A percentile compares a stretch with the other conserved stretches of the same genome.
Evolutionary conservation across 2,797 vertebrate genomes (phyloP).

Genomic region (Typhlichthys eigenmanni): DNA sequence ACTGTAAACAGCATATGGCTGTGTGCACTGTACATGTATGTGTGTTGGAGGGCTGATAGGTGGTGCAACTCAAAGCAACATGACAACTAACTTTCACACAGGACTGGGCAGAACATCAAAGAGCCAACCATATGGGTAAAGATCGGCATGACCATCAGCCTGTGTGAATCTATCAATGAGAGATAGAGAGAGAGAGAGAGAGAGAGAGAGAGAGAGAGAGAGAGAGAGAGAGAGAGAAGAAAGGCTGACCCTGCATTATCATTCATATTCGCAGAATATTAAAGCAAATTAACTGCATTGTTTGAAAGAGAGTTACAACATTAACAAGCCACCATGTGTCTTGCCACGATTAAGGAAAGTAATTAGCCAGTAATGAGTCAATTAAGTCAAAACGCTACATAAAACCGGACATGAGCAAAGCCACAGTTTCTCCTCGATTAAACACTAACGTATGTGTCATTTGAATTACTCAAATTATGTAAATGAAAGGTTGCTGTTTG

Average conservation of each 20-base stretch:
- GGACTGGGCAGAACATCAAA: slow-evolving; percentile 64
- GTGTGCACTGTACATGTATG: slow-evolving; percentile 14
- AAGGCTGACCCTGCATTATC: not conserved
- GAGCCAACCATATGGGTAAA: slow-evolving; percentile 58
- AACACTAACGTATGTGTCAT: slow-evolving; percentile 57
- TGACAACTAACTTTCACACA: slow-evolving; percentile 47
- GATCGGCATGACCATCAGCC: slow-evolving; percentile 39
- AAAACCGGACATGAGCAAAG: slow-evolving; percentile 35
- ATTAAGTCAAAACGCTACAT: slow-evolving; percentile 48
- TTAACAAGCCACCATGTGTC: slow-evolving; percentile 55
- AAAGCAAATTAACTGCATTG: slow-evolving; percentile 11
- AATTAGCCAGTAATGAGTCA: slow-evolving; percentile 57
- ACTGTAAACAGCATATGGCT: too few relatives aligned
- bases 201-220: slow-evolving; percentile 20
- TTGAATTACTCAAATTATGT: slow-evolving; percentile 28
- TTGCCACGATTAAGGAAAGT: slow-evolving; percentile 63
- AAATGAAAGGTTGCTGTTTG: slow-evolving; percentile 29
- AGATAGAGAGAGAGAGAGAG: not conserved
- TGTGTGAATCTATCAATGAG: not conserved
- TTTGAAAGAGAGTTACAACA: slow-evolving; percentile 34
- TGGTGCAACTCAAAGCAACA: slow-evolving; percentile 47
- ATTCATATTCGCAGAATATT: not conserved
- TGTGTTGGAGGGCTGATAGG: slow-evolving; percentile 15
- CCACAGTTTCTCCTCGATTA: slow-evolving; percentile 46
- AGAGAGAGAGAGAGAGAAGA: not conserved